phyloP scores from a whole-genome alignment of 2,113 vertebrate genomes.

The human (Homo sapiens) region GRCh38 chr5:85706001-85706500 shows the following conservation, averaged over 20 bases:
- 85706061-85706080: not conserved
- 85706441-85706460: not conserved
- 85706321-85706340: not conserved
- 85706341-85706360: not conserved
- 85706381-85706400: not conserved
- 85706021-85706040: not conserved
- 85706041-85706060: not conserved
- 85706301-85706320: not conserved
- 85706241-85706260: not conserved
- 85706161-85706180: not conserved
- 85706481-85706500: not conserved
- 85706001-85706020: not conserved
- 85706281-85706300: not conserved
- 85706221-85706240: not conserved
- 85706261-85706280: not conserved
- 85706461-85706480: not conserved
- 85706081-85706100: not conserved
- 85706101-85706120: not conserved
- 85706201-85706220: not conserved
- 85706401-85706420: not conserved
- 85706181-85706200: not conserved
- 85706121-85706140: not conserved
- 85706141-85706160: not conserved
- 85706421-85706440: not conserved
- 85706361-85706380: not conserved